Percentiles rank a stretch among this genome's conserved stretches.
phyloP scores from a whole-genome alignment of 1,140 invertebrate genomes.

The Drosophila pseudoobscura region DNA sequence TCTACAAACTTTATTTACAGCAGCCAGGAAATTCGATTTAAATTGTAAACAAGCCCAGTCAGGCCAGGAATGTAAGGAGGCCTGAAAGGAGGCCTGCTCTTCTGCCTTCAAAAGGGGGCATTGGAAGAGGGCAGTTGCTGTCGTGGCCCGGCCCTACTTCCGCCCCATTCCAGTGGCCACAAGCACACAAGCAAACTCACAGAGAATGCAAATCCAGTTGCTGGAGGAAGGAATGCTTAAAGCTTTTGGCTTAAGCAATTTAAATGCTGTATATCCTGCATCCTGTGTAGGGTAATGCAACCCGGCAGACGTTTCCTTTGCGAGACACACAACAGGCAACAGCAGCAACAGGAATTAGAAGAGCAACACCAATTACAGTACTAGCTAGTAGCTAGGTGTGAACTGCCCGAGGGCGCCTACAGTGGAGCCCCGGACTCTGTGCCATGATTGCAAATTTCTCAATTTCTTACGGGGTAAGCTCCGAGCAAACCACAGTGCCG shows the following conservation, averaged over 20 bases:
- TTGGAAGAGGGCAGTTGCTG: background rate
- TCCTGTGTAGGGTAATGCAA: constrained; percentile 60
- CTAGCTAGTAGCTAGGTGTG: constrained; percentile 53
- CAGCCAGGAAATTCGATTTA: constrained; percentile 77
- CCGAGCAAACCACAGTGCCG: constrained; percentile 1
- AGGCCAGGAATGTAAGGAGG: constrained; percentile 30
- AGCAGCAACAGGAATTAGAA: constrained; percentile 39
- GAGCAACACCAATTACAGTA: constrained; percentile 69
- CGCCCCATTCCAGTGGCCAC: too few species aligned
- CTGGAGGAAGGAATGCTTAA: constrained; percentile 51
- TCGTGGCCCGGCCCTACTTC: background rate
- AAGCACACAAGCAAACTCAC: background rate
- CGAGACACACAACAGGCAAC: background rate
- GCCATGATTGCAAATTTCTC: constrained; percentile 32
- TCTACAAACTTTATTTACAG: constrained; percentile 62
- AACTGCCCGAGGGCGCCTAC: constrained; percentile 27
- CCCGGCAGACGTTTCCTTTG: constrained; percentile 20
- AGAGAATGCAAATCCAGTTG: constrained; percentile 65
- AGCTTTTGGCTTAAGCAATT: constrained; percentile 61
- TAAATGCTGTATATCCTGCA: constrained; percentile 76
- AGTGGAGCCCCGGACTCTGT: constrained; percentile 5
- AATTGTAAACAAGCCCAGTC: constrained; percentile 74
- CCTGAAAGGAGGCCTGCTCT: constrained; percentile 3
- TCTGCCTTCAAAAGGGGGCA: background rate
- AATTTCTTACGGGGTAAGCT: constrained; percentile 20